Base-by-base conservation (phyloP, 2,113 vertebrate species). In the Porphyrio hochstetteri region DNA sequence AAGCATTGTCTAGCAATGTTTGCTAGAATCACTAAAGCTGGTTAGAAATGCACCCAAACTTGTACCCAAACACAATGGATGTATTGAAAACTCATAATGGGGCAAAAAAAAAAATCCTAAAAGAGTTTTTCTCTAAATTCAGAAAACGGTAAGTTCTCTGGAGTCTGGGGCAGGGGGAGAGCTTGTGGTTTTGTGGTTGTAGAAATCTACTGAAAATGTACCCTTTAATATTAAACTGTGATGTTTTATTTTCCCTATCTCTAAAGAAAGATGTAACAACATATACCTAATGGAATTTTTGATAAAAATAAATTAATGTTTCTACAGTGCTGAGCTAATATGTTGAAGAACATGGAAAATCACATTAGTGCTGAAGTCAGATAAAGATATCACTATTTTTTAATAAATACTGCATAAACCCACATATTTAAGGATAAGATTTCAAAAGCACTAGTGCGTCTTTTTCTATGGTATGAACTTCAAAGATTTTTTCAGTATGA, bases 41-140 rank as follows among this genome's bases (percentile, higher is more conserved):
- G 6, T 46, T 57, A 48, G 24, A 44, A 65, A 35, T 40, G 9
- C 4, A 56, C 24, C 33, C 3, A 7, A 4, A 11, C 10, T 72
- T 77, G 23, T 40, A 48, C 9, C 13, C 16, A 17, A 59, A n/a
- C 15, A 24, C 14, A 57, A n/a, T 21, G 78, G 33, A 27, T 5
- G 3, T 12, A 3, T 3, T 72, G 38, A 35, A 4, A 33, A 44
- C 48, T 74, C 3, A 2, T 36, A 69, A n/a, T 28, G 53, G 0
- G 16, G 44, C 33, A 28, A 1, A 16, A 67, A 46, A 27, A 29
- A 38, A 8, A 60, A 9, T 42, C 21, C 3, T n/a, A 20, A 21
- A 46, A 44, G 36, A 42, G 14, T 2, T 23, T 80, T 60, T 2
- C 23, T 56, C 1, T 29, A 33, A 64, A 31, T 24, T 28, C 5